phyloP scores from a whole-genome alignment of 2,797 vertebrate genomes.

The Epinephelus malabaricus region DNA sequence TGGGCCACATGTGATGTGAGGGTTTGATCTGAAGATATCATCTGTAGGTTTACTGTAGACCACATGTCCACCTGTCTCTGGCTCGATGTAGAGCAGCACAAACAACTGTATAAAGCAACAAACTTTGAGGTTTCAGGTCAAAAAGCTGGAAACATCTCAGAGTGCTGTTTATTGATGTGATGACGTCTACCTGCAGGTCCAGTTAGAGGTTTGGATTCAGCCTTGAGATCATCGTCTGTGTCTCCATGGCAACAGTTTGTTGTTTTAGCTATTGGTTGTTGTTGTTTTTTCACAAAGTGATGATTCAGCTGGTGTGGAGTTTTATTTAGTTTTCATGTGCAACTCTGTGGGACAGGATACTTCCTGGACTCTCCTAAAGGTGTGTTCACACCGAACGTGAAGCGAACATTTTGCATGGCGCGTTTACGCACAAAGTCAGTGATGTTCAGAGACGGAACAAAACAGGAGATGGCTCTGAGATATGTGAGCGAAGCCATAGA shows the following conservation, averaged over 20 bases:
- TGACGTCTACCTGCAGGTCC: background rate
- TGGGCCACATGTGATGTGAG: too few species aligned
- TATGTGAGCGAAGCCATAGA: too few species aligned
- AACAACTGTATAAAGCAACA: background rate
- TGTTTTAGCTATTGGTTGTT: background rate
- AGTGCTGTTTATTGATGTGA: background rate
- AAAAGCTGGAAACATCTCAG: background rate
- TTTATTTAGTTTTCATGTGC: background rate
- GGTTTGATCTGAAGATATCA: too few species aligned
- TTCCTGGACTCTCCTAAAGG: background rate
- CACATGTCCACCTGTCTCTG: too few species aligned
- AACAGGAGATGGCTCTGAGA: too few species aligned
- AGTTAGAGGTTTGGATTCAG: conserved; percentile 16
- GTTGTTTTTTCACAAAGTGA: background rate
- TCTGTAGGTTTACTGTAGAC: too few species aligned
- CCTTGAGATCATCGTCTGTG: background rate
- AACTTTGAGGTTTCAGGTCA: background rate
- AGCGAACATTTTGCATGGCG: too few species aligned
- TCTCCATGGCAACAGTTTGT: conserved; percentile 8
- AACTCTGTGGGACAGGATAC: background rate
- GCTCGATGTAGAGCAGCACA: too few species aligned
- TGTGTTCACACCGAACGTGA: too few species aligned
- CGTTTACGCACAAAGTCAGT: too few species aligned
- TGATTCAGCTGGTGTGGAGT: background rate
- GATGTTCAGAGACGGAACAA: too few species aligned